Conservation (phyloP, 37 sponge, comb jelly and placozoan genomes). For the Tethya wilhelma region DNA sequence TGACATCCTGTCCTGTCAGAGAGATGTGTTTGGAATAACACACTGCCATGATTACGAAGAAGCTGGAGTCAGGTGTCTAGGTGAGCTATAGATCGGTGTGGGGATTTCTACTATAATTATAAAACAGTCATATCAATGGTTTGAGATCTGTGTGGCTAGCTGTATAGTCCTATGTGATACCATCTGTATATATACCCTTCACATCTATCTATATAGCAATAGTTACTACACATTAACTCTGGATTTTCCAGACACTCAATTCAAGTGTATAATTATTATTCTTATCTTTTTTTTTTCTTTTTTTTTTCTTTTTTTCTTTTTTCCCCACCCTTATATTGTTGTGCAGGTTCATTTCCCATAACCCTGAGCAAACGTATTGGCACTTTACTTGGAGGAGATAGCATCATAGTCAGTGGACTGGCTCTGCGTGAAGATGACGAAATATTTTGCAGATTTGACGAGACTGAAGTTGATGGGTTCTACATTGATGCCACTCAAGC, state of each 20-base stretch:
- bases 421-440: neutral
- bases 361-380: slow-evolving; percentile 13
- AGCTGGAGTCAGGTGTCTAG: neutral
- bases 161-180: too few species aligned
- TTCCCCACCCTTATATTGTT: neutral
- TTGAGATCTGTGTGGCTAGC: too few species aligned
- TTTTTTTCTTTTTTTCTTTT: too few species aligned
- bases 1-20: neutral
- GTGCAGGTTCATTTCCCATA: slow-evolving; percentile 6
- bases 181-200: too few species aligned
- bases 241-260: too few species aligned
- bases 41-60: neutral
- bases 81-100: too few species aligned
- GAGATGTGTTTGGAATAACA: neutral
- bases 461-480: slow-evolving; percentile 2
- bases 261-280: too few species aligned
- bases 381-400: slow-evolving; percentile 12
- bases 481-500: neutral
- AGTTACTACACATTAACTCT: too few species aligned
- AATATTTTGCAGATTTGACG: slow-evolving; percentile 12
- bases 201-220: too few species aligned
- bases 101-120: too few species aligned
- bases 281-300: too few species aligned
- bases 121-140: too few species aligned
- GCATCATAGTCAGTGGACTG: neutral